These are phyloP conservation scores for Gymnocypris eckloni DNA, from an alignment of 2,797 vertebrate genomes.

Conservation along the genomic window DNA sequence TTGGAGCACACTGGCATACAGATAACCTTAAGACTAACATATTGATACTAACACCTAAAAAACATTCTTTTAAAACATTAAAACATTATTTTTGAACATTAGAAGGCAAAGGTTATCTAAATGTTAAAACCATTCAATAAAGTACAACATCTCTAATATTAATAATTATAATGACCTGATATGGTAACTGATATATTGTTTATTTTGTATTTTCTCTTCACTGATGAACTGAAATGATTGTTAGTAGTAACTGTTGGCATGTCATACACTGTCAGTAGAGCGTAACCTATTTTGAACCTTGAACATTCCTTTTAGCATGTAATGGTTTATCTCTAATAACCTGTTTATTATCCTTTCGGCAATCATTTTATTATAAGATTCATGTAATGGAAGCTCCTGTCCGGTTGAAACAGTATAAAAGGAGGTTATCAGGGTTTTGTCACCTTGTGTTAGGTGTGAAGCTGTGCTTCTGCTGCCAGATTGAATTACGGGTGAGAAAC, in stretches of 20 bases:
- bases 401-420: neutral
- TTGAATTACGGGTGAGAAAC: constrained; percentile 38
- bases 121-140: neutral
- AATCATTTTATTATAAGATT: neutral
- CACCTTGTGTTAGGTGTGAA: constrained; percentile 46
- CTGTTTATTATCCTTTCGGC: neutral
- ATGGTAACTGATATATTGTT: neutral
- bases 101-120: neutral
- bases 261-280: neutral
- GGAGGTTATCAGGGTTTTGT: neutral
- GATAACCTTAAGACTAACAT: too few relatives aligned
- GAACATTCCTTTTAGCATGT: neutral
- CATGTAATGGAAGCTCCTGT: neutral
- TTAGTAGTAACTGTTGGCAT: neutral
- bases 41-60: too few relatives aligned
- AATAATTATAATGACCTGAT: neutral
- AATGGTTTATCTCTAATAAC: neutral
- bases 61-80: too few relatives aligned
- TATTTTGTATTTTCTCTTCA: neutral
- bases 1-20: too few relatives aligned
- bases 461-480: constrained; percentile 38
- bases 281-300: neutral
- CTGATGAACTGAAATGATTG: neutral
- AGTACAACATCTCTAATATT: neutral
- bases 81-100: neutral